Base-by-base conservation (phyloP, 2,888 invertebrate species). In the Cinara cedri region DNA sequence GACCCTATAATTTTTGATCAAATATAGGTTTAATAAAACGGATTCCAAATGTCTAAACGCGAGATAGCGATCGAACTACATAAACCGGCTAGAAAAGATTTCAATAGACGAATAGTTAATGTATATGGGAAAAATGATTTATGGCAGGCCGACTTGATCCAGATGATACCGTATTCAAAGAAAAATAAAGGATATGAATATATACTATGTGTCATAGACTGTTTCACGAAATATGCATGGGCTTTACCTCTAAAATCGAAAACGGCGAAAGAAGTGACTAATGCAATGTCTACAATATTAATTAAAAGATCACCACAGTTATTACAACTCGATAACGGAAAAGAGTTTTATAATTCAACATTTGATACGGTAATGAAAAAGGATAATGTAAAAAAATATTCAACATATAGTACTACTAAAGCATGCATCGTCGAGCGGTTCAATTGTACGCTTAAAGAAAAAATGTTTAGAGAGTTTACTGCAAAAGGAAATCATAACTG, bases 91-190 rank as follows among this genome's bases (percentile, higher is more conserved):
- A 63, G 74, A 26, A 62, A 60, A n/a, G 54, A 63, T 42, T 75
- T 44, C 21, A 9, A 13, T 1, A 46, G 74, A 3, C 44, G 51
- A 51, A 70, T 85, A 85, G 51, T n/a, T n/a, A 83, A 85, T 24
- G 83, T 85, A 49, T 85, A 84, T 81, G 85, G 84, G 55, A 82
- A 86, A 11, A 84, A 86, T 83, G 85, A 87, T 82, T 83, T 86
- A n/a, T 86, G 85, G 86, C 86, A 87, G 84, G 85, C 85, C 19
- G 86, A 87, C 84, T 83, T 86, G 6, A 85, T 84, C 19, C 84
- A 85, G 81, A 84, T 85, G 84, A 82, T 81, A 44, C 78, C 82
- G 21, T 85, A 84, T 84, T 72, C 84, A n/a, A 81, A 78, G 57
- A 81, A 83, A 46, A 86, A 86, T 82, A 84, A 83, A 19, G 83